Evolutionary conservation across 2,888 invertebrate species (phyloP).

Genomic region (Germaria angustata): DNA sequence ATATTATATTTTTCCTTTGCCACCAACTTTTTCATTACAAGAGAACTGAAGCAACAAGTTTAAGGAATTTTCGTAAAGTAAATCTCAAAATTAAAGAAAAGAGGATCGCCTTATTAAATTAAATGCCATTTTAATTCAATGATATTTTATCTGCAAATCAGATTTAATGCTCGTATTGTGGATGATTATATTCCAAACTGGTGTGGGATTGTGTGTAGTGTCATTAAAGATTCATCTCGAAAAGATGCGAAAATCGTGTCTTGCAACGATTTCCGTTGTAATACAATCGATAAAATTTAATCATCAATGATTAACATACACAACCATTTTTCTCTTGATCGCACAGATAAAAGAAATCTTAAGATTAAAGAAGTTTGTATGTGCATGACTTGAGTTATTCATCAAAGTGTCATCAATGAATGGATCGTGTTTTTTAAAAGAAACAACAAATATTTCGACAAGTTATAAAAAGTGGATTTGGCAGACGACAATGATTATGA

Average conservation of each 20-base stretch:
- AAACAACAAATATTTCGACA: conserved; percentile 9
- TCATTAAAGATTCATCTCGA: conserved; percentile 35
- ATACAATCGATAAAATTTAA: conserved; percentile 19
- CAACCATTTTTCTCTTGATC: conserved; percentile 12
- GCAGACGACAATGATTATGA: conserved; percentile 59
- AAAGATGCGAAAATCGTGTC: conserved; percentile 57
- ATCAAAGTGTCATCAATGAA: conserved; percentile 63
- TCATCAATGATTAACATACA: background rate
- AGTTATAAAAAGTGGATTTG: conserved; percentile 48
- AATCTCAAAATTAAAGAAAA: no score
- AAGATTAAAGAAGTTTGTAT: conserved; percentile 27
- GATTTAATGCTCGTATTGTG: no score
- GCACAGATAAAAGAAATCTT: conserved; percentile 38
- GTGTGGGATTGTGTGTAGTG: background rate
- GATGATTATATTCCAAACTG: no score
- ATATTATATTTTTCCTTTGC: no score
- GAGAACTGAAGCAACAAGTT: no score
- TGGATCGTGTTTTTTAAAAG: conserved; percentile 43
- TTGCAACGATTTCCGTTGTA: conserved; percentile 57
- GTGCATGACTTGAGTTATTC: conserved; percentile 25
- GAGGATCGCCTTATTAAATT: no score
- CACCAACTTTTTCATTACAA: no score
- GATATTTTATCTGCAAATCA: no score
- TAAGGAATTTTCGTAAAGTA: no score
- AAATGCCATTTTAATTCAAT: no score